Conservation (phyloP, 2,113 vertebrate genomes). For the Okapia johnstoni region DNA sequence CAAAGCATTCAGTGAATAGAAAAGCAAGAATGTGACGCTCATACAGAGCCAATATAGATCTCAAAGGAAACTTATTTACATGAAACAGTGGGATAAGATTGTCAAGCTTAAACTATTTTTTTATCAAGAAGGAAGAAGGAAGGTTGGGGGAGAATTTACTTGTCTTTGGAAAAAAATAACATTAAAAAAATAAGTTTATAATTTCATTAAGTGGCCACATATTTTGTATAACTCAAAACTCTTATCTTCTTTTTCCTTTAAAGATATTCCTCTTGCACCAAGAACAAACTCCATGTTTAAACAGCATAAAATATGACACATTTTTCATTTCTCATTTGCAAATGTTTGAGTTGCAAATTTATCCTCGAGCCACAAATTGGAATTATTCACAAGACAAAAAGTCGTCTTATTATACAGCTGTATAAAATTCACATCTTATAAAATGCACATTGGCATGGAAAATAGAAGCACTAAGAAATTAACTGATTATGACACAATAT, state of each 20-base stretch:
- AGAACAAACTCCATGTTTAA: not conserved
- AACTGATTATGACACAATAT: not conserved
- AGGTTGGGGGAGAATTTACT: not conserved
- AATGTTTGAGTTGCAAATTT: not conserved
- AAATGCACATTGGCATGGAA: not conserved
- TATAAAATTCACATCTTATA: not conserved
- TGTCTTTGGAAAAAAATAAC: not conserved
- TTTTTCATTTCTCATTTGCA: conserved; percentile 10
- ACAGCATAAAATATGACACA: not conserved
- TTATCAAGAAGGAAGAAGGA: not conserved
- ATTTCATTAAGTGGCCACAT: not conserved
- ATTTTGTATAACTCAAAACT: not conserved
- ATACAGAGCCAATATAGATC: not conserved
- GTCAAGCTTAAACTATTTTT: not conserved
- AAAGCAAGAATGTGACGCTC: conserved; percentile 32
- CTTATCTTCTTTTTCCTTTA: not conserved
- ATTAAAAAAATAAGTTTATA: not conserved
- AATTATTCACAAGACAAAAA: not conserved
- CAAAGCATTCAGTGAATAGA: not conserved
- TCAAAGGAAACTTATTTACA: conserved; percentile 41
- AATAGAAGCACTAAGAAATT: not conserved
- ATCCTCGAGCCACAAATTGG: not conserved
- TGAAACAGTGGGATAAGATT: not conserved
- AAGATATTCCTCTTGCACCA: not conserved
- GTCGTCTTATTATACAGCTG: not conserved